Evolutionary conservation across 2,113 vertebrate species (phyloP), one percentile per base, ranked within the genome.

Genomic region (Odobenus rosmarus): DNA sequence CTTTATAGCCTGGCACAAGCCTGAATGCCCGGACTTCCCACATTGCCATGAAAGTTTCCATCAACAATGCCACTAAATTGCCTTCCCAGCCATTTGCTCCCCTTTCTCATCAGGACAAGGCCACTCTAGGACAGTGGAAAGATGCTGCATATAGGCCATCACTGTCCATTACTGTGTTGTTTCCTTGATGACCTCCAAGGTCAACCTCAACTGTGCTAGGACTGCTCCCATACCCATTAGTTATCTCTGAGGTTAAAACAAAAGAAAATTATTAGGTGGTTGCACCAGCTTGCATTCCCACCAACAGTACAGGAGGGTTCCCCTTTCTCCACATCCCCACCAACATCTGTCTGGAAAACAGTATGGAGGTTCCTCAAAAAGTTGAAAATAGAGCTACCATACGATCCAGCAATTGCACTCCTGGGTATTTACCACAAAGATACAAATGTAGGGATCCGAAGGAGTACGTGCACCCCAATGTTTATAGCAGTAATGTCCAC

Each of bases 131-230:
- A 24, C 5, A 81, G 23, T 18, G 16, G 14, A 0, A 21, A 49
- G 4, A 61, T 76, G 2, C 3, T 13, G 11, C 3, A 15, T 14
- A 42, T 0, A 71, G 15, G 7, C 13, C 7, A 12, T 10, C 3
- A 8, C 4, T 42, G 5, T 9, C 6, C 36, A 23, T 59, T 3
- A 7, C 1, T 46, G 16, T 14, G 3, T 24, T 69, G 2, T 61
- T 7, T 55, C 2, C 5, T 46, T 10, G 3, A 6, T 19, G 28
- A 28, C 7, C 24, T 71, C 33, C 8, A 33, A 11, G 31, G 11
- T 49, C 11, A 49, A 31, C 31, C 4, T 42, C 7, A 74, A 12
- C 13, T 42, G 12, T 42, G 9, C 12, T 31, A 62, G 1, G 2
- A 62, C 36, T 71, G 2, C 31, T 82, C 0, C 26, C 28, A 4